Evolutionary conservation across 2,888 invertebrate genomes (phyloP), one percentile per base, ranked within the genome.

Genomic region (Dasysyrphus albostriatus): DNA sequence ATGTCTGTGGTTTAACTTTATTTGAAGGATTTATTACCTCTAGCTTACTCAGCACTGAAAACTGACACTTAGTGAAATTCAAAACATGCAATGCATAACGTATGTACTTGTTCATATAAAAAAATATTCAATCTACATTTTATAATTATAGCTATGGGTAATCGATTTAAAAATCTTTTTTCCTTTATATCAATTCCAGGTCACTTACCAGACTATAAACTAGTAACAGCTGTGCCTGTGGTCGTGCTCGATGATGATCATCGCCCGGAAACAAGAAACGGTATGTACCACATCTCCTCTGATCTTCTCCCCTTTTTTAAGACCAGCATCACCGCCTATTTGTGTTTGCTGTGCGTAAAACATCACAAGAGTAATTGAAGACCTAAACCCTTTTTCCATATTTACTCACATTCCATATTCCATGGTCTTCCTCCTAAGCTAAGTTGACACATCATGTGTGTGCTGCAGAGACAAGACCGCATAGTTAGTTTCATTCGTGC

Each of bases 171-270:
- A 77, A 70, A 63, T 67, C 3, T 72, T 14, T 24, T 75, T 81
- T 78, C 80, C 51, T 74, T 84, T 83, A 54, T 87, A 78, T 87
- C 67, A 76, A 88, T 89, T 89, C 70, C 89, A 92, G 92, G 92
- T 89, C 92, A 92, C 88, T 90, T 92, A 89, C 93, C 93, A 69
- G 95, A 95, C 91, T 96, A 95, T 93, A 95, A 95, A 91, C 94
- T 95, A 91, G 96, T 96, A 90, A 96, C 96, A 89, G 96, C 96
- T 88, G 94, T 96, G 89, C 96, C 96, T 83, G 96, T 96, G 89
- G 95, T 96, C 92, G 95, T 96, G 91, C 95, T 96, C 92, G 96
- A 96, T 91, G 96, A 96, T 91, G 95, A 95, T 70, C 90, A 90
- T 51, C 89, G 34, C 34, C 89, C 87, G 84, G 90, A 88, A 88